Base-by-base conservation (phyloP, 2,797 vertebrate species). In the Rhodeus uyekii region DNA sequence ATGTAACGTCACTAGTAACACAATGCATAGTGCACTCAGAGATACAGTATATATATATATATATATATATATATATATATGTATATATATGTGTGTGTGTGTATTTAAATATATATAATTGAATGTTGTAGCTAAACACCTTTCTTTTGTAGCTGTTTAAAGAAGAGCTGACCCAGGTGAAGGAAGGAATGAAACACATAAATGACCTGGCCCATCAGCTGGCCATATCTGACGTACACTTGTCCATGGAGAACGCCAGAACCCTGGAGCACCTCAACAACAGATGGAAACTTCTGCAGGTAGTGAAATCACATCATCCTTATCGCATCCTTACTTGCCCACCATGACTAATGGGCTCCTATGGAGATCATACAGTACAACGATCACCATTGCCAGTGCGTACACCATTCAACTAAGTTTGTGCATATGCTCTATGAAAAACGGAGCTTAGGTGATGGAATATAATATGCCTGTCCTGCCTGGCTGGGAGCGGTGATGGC, bases 161-260 rank as follows among this genome's bases (percentile, higher is more conserved):
- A 89, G 97, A 99, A 89, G 97, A 99, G 89, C 93, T 98, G 73
- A 93, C 93, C 13, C 96, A 97, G 50, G 91, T 99, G 90, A 98
- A 98, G 90, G 97, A 99, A 81, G 97, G 96, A 48, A 96, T 98
- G 93, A 98, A 97, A 89, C 93, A 96, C 80, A 93, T 98, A 83
- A 99, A 99, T 84, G 97, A 99, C 84, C 93, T 98, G 75, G 97
- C 97, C 0, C 98, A 99, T 90, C 97, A 99, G 89, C 95, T 99
- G 84, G 98, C 98, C 36, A 96, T 99, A 90, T 97, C 97, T 0
- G 96, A 99, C 83, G 98, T 99, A 39, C 98, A 99, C 86, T 93
- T 99, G 86, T 98, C 97, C 84, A 96, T 98, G 96, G 98, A 99
- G 84, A 99, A 97, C 50, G 96, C 97, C 36, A 95, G 95, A 0